A percentile compares a stretch with the other conserved stretches of the same genome.
phyloP scores from a whole-genome alignment of 1,140 invertebrate species.

The Theocolax elegans region DNA sequence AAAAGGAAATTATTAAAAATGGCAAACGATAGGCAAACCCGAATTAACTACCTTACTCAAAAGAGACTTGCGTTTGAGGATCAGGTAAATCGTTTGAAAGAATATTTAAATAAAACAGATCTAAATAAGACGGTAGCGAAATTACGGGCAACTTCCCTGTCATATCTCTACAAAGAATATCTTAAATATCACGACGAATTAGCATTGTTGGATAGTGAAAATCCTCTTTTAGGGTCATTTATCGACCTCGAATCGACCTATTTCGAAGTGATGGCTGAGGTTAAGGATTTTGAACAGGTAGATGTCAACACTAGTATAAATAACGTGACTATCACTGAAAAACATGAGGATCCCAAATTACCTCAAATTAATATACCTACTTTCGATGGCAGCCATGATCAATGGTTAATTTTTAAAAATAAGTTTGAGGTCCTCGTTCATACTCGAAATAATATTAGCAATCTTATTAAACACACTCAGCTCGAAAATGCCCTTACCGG shows the following conservation, averaged over 20 bases:
- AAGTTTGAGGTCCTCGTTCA: slow-evolving; percentile 49
- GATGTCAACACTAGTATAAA: neutral
- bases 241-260: neutral
- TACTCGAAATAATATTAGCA: slow-evolving; percentile 44
- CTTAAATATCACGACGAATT: neutral
- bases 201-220: neutral
- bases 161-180: neutral
- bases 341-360: neutral
- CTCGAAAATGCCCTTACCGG: slow-evolving; percentile 26
- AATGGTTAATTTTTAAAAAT: slow-evolving; percentile 14
- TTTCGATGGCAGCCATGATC: neutral
- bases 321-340: neutral
- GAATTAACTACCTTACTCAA: no score
- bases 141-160: no score
- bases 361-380: neutral
- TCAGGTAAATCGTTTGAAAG: no score
- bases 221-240: neutral
- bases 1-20: no score
- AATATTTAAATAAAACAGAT: no score
- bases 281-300: neutral
- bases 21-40: no score
- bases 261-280: neutral
- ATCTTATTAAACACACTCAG: slow-evolving; percentile 53
- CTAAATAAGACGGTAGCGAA: no score
- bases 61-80: no score